A percentile compares a stretch with the other conserved stretches of the same genome.
Conservation (phyloP, 2,888 invertebrate genomes). For the Phortica okadai region DNA sequence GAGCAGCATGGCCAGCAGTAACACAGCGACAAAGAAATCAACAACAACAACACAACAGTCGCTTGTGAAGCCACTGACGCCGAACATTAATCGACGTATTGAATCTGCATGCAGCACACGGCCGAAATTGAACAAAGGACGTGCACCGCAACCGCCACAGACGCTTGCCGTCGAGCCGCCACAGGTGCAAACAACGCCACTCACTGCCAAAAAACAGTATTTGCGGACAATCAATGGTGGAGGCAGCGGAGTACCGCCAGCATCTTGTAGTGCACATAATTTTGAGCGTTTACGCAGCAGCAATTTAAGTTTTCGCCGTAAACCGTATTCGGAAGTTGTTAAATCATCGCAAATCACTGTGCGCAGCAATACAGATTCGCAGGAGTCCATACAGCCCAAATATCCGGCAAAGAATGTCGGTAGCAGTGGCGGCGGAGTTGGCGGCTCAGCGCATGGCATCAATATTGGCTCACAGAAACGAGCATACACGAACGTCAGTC, state of each 20-base stretch:
- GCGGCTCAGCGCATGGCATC: constrained; percentile 12
- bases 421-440: constrained; percentile 39
- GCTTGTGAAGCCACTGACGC: constrained; percentile 73
- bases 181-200: constrained; percentile 43
- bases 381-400: constrained; percentile 68
- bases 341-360: constrained; percentile 52
- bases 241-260: too few species aligned
- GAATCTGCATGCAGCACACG: constrained; percentile 62
- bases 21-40: constrained; percentile 16
- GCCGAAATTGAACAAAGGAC: constrained; percentile 44
- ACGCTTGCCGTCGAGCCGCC: constrained; percentile 33
- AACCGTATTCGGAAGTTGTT: constrained; percentile 15
- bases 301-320: constrained; percentile 10
- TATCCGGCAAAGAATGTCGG: constrained; percentile 51
- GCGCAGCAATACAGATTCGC: constrained; percentile 58
- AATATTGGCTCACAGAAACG: constrained; percentile 70
- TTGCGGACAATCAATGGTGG: constrained; percentile 41
- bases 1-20: constrained; percentile 36
- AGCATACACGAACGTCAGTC: constrained; percentile 66
- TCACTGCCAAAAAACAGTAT: constrained; percentile 58
- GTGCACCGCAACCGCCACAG: constrained; percentile 55
- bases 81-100: constrained; percentile 74
- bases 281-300: constrained; percentile 51
- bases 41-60: constrained; percentile 2
- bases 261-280: constrained; percentile 40